These are phyloP conservation scores for Clarias gariepinus DNA, from an alignment of 2,113 vertebrate genomes.

Conservation along the genomic window DNA sequence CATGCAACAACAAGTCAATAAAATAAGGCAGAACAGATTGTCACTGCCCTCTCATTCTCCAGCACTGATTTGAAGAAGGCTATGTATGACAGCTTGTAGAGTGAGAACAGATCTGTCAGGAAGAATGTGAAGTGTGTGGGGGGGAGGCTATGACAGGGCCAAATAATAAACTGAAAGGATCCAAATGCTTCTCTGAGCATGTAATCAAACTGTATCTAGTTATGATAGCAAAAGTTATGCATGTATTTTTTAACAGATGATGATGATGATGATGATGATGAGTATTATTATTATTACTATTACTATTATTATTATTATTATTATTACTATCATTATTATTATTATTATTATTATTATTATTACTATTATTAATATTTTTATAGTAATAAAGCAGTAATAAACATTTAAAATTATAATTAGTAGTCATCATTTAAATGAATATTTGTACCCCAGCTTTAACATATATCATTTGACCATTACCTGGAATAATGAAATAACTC, in stretches of 20 bases:
- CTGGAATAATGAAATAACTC: not conserved
- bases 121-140: constrained; percentile 3
- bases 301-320: no score
- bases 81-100: constrained; percentile 11
- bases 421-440: no score
- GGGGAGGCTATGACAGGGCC: not conserved
- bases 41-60: not conserved
- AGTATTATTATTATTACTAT: no score
- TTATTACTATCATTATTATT: no score
- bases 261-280: not conserved
- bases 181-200: not conserved
- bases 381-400: not conserved
- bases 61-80: not conserved
- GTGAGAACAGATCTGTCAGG: constrained; percentile 22
- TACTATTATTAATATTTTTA: no score
- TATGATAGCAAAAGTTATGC: not conserved
- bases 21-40: constrained; percentile 17
- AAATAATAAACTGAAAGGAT: constrained; percentile 12
- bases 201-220: not conserved
- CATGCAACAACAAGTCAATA: not conserved
- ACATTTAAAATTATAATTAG: not conserved
- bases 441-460: not conserved
- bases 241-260: not conserved
- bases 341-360: no score
- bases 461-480: not conserved